Conservation (phyloP, 2,888 invertebrate genomes). For the Drosophila parthenogenetica region DNA sequence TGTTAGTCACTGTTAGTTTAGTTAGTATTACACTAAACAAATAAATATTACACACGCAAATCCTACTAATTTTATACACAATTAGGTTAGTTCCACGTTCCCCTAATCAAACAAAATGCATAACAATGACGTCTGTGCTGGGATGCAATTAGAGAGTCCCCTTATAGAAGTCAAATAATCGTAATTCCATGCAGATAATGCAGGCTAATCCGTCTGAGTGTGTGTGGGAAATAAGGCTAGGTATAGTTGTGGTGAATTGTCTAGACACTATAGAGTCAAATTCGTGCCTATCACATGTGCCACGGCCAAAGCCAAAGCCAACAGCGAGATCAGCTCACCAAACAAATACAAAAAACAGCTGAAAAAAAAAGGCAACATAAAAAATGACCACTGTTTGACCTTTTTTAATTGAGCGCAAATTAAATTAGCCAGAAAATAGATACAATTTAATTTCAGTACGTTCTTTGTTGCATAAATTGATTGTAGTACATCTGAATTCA, state of each 20-base stretch:
- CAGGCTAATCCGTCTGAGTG: conserved; percentile 8
- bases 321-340: conserved; percentile 49
- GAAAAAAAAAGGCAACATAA: not conserved
- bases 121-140: conserved; percentile 16
- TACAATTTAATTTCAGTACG: conserved; percentile 69
- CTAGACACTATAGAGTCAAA: conserved; percentile 47
- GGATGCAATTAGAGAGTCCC: conserved; percentile 19
- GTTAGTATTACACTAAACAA: too few species aligned
- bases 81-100: conserved; percentile 1
- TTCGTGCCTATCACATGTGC: conserved; percentile 55
- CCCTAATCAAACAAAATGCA: conserved; percentile 10
- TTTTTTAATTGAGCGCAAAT: conserved; percentile 81
- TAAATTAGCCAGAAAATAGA: conserved; percentile 79
- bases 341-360: conserved; percentile 28
- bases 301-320: conserved; percentile 73
- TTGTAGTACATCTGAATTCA: conserved; percentile 28
- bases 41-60: too few species aligned
- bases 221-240: conserved; percentile 9
- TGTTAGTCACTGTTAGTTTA: too few species aligned
- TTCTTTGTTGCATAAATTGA: conserved; percentile 45
- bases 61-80: not conserved
- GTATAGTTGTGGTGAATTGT: conserved; percentile 33
- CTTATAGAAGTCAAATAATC: conserved; percentile 5
- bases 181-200: conserved; percentile 5
- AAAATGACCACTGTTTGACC: conserved; percentile 70